These are phyloP conservation scores for Epirrita christyi DNA, from an alignment of 2,888 invertebrate species.

Conservation along the genomic window DNA sequence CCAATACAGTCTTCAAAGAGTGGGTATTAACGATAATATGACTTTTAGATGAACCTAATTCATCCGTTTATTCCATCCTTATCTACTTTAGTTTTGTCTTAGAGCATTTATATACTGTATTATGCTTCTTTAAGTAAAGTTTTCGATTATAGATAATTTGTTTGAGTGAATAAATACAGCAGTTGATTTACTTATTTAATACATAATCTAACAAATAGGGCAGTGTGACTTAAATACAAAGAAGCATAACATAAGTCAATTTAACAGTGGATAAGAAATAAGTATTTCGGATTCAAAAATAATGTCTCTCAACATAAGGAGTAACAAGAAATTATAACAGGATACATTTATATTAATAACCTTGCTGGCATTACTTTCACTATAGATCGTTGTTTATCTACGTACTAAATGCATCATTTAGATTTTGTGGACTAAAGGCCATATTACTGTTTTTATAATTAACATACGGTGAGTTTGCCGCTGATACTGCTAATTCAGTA, in stretches of 20 bases:
- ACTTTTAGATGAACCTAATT: too few relatives aligned
- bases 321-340: conserved; percentile 4
- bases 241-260: too few relatives aligned
- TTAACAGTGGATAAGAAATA: background rate
- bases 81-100: too few relatives aligned
- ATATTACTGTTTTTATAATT: conserved; percentile 77
- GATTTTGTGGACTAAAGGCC: conserved; percentile 78
- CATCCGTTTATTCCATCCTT: too few relatives aligned
- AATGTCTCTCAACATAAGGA: background rate
- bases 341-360: conserved; percentile 4
- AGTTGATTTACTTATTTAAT: conserved; percentile 15
- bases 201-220: conserved; percentile 16
- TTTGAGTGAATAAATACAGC: conserved; percentile 24
- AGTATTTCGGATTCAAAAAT: background rate
- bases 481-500: conserved; percentile 51
- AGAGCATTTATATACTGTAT: too few relatives aligned
- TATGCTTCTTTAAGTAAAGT: too few relatives aligned
- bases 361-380: conserved; percentile 5
- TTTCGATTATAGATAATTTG: conserved; percentile 23
- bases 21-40: too few relatives aligned
- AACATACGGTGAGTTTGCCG: conserved; percentile 67
- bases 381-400: background rate
- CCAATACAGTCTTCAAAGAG: too few relatives aligned
- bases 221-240: too few relatives aligned
- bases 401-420: conserved; percentile 79